Evolutionary conservation across 2,797 vertebrate genomes (phyloP).

Genomic region (Anguilla anguilla): DNA sequence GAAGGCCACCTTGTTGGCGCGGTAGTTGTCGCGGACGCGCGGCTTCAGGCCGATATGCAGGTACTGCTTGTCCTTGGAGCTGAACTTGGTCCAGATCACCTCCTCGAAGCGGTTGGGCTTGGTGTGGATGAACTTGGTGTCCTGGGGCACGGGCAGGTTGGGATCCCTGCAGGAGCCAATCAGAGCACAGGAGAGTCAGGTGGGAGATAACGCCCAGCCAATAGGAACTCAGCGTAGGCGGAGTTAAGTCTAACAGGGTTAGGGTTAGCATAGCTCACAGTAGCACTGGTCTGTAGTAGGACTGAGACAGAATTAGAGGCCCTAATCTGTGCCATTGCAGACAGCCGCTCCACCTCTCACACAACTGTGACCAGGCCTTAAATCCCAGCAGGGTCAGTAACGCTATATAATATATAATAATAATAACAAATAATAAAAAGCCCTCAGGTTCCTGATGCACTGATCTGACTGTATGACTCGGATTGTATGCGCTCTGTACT

Average conservation of each 20-base stretch:
- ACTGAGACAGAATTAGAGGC: neutral
- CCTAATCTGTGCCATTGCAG: slow-evolving; percentile 6
- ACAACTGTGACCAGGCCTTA: too few species aligned
- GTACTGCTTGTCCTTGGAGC: slow-evolving; percentile 94
- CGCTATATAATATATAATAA: too few species aligned
- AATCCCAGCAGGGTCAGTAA: too few species aligned
- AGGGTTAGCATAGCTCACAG: too few species aligned
- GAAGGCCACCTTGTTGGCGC: slow-evolving; percentile 95
- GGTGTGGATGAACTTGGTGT: slow-evolving; percentile 96
- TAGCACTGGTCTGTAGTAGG: too few species aligned
- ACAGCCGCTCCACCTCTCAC: neutral
- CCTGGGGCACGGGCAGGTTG: slow-evolving; percentile 90
- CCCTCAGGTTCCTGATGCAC: too few species aligned
- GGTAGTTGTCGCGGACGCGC: slow-evolving; percentile 89
- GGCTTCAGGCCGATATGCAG: slow-evolving; percentile 93
- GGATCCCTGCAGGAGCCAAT: slow-evolving; percentile 77
- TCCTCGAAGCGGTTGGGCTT: slow-evolving; percentile 96
- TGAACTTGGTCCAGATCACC: slow-evolving; percentile 95
- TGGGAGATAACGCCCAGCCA: slow-evolving; percentile 46
- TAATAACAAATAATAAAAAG: too few species aligned
- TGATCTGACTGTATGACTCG: too few species aligned
- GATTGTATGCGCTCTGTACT: too few species aligned
- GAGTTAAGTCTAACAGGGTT: neutral
- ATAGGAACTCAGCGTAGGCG: slow-evolving; percentile 9
- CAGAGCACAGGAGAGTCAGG: slow-evolving; percentile 19